Conservation (phyloP, 2,113 vertebrate genomes). For the Phrynocephalus versicolor region DNA sequence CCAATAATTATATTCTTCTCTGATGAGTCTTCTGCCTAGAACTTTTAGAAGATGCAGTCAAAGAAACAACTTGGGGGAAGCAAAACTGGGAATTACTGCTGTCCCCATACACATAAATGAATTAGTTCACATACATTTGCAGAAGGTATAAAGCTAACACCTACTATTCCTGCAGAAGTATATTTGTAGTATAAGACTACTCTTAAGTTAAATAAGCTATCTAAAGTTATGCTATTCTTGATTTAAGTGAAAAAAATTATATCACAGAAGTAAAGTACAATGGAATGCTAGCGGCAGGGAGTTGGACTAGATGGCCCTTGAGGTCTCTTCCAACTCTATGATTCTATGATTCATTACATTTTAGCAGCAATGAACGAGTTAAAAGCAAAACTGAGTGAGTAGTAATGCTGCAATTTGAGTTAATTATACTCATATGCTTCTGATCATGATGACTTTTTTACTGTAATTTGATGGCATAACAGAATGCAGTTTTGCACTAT, state of each 20-base stretch:
- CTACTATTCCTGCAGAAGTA: neutral
- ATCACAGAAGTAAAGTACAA: neutral
- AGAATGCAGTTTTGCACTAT: neutral
- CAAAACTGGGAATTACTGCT: too few species aligned
- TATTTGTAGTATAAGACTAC: neutral
- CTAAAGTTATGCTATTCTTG: neutral
- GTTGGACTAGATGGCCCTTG: too few species aligned
- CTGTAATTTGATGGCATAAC: neutral
- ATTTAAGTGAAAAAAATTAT: neutral
- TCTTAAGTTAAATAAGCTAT: neutral
- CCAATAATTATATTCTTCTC: too few species aligned
- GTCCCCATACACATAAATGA: too few species aligned
- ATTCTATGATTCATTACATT: too few species aligned
- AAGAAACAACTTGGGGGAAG: too few species aligned
- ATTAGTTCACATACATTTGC: neutral
- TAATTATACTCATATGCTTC: neutral
- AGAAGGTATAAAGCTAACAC: neutral
- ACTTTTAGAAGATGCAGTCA: too few species aligned
- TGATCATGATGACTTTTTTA: neutral
- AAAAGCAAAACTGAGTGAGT: neutral
- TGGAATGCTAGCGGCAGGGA: neutral
- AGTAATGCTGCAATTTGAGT: neutral
- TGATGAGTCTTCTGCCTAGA: too few species aligned
- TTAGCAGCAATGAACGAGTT: neutral
- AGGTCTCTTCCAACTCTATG: too few species aligned